phyloP scores from a whole-genome alignment of 2,113 vertebrate species.

The Trichomycterus rosablanca region DNA sequence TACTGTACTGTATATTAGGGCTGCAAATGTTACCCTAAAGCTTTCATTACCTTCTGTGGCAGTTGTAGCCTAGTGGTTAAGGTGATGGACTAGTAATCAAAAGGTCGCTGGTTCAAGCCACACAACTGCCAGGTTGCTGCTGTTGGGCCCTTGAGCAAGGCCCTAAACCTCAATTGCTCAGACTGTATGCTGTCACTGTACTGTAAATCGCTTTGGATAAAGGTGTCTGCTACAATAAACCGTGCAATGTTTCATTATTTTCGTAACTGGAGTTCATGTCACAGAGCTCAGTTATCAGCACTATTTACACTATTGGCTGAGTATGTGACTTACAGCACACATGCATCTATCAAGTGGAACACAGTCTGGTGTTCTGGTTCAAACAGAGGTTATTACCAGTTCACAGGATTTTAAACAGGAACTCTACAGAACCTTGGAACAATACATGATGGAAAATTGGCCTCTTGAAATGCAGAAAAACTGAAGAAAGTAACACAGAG shows the following conservation, averaged over 20 bases:
- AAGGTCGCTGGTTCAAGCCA: too few species aligned
- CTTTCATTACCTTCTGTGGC: background rate
- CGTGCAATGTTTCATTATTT: background rate
- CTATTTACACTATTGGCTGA: conserved; percentile 7
- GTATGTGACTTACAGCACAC: background rate
- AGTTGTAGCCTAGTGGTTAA: too few species aligned
- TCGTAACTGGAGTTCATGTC: background rate
- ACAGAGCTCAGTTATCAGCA: background rate
- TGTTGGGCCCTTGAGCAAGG: too few species aligned
- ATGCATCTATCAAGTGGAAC: background rate
- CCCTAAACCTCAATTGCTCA: too few species aligned
- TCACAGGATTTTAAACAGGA: too few species aligned
- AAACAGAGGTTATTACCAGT: background rate
- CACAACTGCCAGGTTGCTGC: too few species aligned
- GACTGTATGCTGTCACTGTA: too few species aligned
- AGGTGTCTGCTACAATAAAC: background rate
- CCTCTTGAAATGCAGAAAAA: background rate
- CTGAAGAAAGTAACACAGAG: background rate
- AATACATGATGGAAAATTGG: background rate
- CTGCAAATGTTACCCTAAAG: too few species aligned
- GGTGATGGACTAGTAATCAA: too few species aligned
- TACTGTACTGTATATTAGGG: too few species aligned
- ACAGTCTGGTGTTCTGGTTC: background rate
- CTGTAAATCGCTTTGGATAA: too few species aligned
- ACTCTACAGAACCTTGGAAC: background rate